A percentile compares a stretch with the other conserved stretches of the same genome.
These are phyloP conservation scores for Carcina quercana DNA, from an alignment of 2,888 invertebrate genomes.

Conservation along the genomic window DNA sequence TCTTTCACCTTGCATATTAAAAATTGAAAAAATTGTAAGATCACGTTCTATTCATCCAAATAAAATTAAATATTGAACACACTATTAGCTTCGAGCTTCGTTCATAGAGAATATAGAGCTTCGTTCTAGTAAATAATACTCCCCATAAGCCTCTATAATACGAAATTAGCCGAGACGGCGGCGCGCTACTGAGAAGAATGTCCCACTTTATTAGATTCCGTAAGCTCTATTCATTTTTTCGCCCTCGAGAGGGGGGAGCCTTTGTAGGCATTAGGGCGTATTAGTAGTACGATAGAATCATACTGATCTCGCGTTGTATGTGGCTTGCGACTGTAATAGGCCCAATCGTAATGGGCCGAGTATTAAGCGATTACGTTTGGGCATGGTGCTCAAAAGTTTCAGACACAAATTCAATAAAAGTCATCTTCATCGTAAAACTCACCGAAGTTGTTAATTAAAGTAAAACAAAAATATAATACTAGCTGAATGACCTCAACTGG, in stretches of 20 bases:
- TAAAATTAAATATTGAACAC: too few species aligned
- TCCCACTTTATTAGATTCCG: constrained; percentile 69
- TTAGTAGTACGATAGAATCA: constrained; percentile 66
- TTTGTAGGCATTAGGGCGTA: constrained; percentile 56
- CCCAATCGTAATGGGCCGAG: constrained; percentile 57
- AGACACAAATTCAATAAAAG: too few species aligned
- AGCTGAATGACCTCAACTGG: too few species aligned
- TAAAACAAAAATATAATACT: too few species aligned
- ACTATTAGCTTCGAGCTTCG: too few species aligned
- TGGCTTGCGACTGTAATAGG: constrained; percentile 46
- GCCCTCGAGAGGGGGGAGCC: constrained; percentile 51
- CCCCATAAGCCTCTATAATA: constrained; percentile 18
- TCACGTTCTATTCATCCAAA: too few species aligned
- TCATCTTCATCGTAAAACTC: too few species aligned
- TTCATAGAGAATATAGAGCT: too few species aligned
- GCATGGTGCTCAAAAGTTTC: constrained; percentile 38
- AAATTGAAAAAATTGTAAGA: too few species aligned
- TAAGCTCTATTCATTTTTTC: constrained; percentile 68
- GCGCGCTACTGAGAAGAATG: constrained; percentile 50
- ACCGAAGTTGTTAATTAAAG: too few species aligned
- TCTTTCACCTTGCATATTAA: too few species aligned
- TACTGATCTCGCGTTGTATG: constrained; percentile 60
- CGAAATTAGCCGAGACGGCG: constrained; percentile 46
- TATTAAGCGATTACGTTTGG: constrained; percentile 52
- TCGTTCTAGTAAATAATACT: constrained; percentile 1